Conservation (phyloP, 2,113 vertebrate genomes). For the cattle (Bos taurus) region DNA sequence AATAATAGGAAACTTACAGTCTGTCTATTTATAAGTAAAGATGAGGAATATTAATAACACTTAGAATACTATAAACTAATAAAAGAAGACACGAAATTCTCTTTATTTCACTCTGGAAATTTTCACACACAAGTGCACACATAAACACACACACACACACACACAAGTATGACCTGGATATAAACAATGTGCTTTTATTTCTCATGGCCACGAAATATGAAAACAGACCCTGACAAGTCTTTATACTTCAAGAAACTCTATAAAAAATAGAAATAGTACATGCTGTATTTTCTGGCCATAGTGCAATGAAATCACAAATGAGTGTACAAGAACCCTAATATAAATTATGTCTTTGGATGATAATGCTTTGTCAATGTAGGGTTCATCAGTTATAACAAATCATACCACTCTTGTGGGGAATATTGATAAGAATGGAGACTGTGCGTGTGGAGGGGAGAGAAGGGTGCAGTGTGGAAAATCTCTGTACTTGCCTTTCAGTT, state of each 20-base stretch:
- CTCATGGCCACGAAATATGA: background rate
- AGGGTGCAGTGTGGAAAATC: background rate
- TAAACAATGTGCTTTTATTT: background rate
- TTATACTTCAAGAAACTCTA: background rate
- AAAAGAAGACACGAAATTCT: background rate
- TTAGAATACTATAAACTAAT: background rate
- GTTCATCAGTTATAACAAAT: background rate
- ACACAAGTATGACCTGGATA: background rate
- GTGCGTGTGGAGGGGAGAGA: background rate
- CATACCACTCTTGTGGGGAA: background rate
- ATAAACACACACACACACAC: background rate
- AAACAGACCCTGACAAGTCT: background rate
- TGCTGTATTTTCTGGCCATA: background rate
- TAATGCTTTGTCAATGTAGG: background rate
- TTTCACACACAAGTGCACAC: background rate
- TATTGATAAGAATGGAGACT: background rate
- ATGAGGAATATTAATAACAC: background rate
- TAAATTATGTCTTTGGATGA: background rate
- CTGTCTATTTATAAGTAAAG: background rate
- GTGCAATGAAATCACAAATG: background rate
- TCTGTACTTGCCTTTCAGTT: background rate
- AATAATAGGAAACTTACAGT: background rate
- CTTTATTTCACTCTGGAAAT: background rate
- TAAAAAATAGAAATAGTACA: background rate
- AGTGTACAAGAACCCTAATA: background rate